Evolutionary conservation across 1,140 invertebrate species (phyloP).

Genomic region (Bombus superbus): DNA sequence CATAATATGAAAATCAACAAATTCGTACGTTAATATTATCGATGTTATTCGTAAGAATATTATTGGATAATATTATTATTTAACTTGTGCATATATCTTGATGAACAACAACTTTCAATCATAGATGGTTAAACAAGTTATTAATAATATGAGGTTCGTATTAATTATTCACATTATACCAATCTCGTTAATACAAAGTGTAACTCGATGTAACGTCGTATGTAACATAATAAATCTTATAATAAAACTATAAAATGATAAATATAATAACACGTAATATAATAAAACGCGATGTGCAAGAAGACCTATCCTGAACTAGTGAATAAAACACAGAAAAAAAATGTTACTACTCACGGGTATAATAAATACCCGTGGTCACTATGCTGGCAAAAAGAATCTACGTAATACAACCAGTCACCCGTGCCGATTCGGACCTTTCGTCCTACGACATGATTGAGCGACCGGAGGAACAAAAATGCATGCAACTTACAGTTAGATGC

Average conservation of each 20-base stretch:
- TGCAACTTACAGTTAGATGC: background rate
- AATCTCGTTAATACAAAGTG: too few species aligned
- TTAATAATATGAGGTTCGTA: too few species aligned
- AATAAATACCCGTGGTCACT: background rate
- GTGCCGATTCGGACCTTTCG: background rate
- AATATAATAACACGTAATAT: too few species aligned
- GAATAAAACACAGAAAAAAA: background rate
- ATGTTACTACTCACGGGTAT: background rate
- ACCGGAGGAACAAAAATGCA: background rate
- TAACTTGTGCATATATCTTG: background rate
- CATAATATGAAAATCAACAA: background rate
- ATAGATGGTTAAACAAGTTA: background rate
- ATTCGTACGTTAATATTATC: background rate
- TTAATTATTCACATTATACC: too few species aligned
- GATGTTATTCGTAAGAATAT: too few species aligned
- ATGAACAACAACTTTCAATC: background rate
- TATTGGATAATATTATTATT: background rate
- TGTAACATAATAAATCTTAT: background rate
- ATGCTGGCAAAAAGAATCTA: background rate
- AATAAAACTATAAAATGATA: too few species aligned
- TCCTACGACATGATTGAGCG: conserved; percentile 8
- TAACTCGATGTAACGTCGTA: background rate
- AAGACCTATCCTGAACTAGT: background rate
- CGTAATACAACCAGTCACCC: background rate
- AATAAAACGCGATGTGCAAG: background rate